These are phyloP conservation scores for Corella eumyota DNA, from an alignment of 23 tunicate genomes.

Conservation along the genomic window DNA sequence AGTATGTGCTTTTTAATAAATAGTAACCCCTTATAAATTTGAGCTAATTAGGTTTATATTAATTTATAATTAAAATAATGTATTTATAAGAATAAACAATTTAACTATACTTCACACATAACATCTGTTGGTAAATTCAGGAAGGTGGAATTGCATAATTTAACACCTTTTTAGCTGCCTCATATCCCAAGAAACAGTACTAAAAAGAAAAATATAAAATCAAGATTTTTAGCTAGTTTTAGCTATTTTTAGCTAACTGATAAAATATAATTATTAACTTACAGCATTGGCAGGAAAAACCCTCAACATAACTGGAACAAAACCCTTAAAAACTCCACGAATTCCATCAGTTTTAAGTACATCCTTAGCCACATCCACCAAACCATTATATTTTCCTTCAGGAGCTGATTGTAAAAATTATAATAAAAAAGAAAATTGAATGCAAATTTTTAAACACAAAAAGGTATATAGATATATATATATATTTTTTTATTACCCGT, in stretches of 20 bases:
- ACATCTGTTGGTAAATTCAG: slow-evolving; percentile 3
- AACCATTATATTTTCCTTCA: slow-evolving; percentile 74
- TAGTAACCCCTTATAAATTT: no score
- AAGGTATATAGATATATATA: no score
- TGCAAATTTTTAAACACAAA: no score
- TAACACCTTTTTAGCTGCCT: slow-evolving; percentile 60
- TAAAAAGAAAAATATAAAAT: slow-evolving; percentile 8
- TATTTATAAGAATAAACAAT: no score
- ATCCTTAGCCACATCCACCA: slow-evolving; percentile 59
- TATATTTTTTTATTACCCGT: no score
- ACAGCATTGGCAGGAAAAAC: slow-evolving; percentile 99
- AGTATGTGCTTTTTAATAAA: no score
- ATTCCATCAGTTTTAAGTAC: slow-evolving; percentile 86
- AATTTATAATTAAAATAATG: no score
- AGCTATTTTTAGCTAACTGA: not conserved
- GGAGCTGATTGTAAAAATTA: slow-evolving; percentile 42
- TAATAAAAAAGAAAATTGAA: no score
- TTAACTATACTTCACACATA: not conserved
- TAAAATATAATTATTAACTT: no score
- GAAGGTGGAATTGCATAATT: slow-evolving; percentile 46
- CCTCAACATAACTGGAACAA: slow-evolving; percentile 94
- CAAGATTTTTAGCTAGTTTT: not conserved
- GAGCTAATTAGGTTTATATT: no score
- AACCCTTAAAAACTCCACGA: slow-evolving; percentile 92
- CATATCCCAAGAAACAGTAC: slow-evolving; percentile 91